phyloP scores from a whole-genome alignment of 2,797 vertebrate genomes.

The Sebastes matsubarae region DNA sequence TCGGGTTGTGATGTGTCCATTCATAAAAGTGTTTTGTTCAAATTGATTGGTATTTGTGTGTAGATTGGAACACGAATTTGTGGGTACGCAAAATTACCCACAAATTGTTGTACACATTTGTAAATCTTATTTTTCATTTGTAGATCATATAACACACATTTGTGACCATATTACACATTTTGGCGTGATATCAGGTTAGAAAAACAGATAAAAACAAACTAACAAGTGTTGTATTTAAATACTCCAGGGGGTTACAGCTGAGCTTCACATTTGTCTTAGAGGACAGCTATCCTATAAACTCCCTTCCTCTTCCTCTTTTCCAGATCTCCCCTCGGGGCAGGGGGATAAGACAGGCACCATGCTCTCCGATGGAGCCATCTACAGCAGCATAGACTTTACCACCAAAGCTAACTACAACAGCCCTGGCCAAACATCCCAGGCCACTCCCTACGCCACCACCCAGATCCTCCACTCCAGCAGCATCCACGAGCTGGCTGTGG shows the following conservation, averaged over 20 bases:
- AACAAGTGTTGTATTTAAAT: conserved; percentile 2
- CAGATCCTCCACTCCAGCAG: conserved; percentile 98
- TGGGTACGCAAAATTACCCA: too few species aligned
- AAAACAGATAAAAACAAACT: background rate
- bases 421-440: conserved; percentile 93
- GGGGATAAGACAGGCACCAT: conserved; percentile 96
- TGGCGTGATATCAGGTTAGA: too few species aligned
- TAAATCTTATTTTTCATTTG: too few species aligned
- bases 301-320: conserved; percentile 39
- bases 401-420: conserved; percentile 96
- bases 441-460: conserved; percentile 96
- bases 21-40: too few species aligned
- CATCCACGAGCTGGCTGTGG: conserved; percentile 97
- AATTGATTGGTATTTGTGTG: too few species aligned
- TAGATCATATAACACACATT: too few species aligned
- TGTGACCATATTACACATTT: too few species aligned
- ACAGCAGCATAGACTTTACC: conserved; percentile 99
- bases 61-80: too few species aligned
- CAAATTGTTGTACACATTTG: too few species aligned
- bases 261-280: background rate
- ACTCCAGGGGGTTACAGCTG: background rate
- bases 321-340: conserved; percentile 91
- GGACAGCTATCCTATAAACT: background rate
- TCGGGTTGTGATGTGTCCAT: too few species aligned
- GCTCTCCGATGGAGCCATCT: conserved; percentile 98